Percentiles rank a stretch among this genome's conserved stretches.
These are phyloP conservation scores for Alitta virens DNA, from an alignment of 2,888 invertebrate species.

Conservation along the genomic window DNA sequence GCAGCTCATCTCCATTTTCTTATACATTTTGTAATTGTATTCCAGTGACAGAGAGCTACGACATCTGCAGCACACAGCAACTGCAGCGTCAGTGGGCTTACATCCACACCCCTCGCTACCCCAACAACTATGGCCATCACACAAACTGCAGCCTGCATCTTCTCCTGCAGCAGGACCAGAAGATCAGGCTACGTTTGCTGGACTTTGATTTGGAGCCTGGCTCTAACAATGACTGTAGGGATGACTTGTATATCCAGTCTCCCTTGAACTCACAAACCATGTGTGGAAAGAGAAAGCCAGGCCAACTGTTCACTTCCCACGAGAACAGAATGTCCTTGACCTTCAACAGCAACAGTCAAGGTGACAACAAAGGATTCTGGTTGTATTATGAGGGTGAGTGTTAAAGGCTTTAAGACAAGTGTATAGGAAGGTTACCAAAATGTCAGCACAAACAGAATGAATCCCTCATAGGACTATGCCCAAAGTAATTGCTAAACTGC, in stretches of 20 bases:
- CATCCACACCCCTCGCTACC: conserved; percentile 45
- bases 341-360: conserved; percentile 31
- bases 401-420: too few species aligned
- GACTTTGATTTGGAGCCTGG: conserved; percentile 43
- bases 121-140: conserved; percentile 36
- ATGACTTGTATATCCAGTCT: conserved; percentile 43
- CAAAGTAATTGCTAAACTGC: too few species aligned
- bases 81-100: conserved; percentile 41
- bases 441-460: too few species aligned
- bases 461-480: too few species aligned
- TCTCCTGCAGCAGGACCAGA: conserved; percentile 30
- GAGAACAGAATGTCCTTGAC: conserved; percentile 36
- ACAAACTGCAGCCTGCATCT: conserved; percentile 35
- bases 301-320: conserved; percentile 32
- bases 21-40: too few species aligned
- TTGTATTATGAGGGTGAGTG: conserved; percentile 49
- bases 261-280: conserved; percentile 38
- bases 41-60: conserved; percentile 35
- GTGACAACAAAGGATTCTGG: conserved; percentile 48
- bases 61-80: conserved; percentile 36
- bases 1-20: too few species aligned
- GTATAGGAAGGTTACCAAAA: too few species aligned
- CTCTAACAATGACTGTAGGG: conserved; percentile 38
- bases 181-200: conserved; percentile 41
- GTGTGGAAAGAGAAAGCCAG: conserved; percentile 41